Base-by-base conservation (phyloP, 2,888 invertebrate species). In the Pyrrhia umbra region DNA sequence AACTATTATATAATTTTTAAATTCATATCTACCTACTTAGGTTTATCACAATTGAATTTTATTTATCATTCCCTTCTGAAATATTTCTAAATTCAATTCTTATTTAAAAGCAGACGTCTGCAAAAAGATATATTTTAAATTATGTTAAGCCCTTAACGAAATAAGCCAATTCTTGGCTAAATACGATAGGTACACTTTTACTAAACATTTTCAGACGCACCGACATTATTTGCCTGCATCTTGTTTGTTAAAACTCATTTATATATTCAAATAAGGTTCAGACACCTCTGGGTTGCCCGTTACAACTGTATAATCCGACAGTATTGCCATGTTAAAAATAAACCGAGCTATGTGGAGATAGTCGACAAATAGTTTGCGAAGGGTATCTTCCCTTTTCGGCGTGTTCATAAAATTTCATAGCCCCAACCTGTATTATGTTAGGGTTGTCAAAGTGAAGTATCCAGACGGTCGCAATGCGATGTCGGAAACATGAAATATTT, bases 341-440 rank as follows among this genome's bases (percentile, higher is more conserved):
- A 42, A 47, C 50, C 43, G 8, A 58, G 52, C 68, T 60, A 54
- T 57, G 45, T 56, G 23, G 30, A 57, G 42, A 56, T 65, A 59
- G 63, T 45, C 51, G 20, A 61, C 51, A 71, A 77, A 77, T 78
- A 75, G 68, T 72, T 68, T 42, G 58, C 37, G 40, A 56, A 74
- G 46, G 58, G 46, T 27, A 46, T 30, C 42, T 51, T 16, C 30
- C 40, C 51, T 62, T 50, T 66, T 52, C 49, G 50, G 40, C 43
- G 34, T 59, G 52, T 68, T 68, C 72, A 73, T 77, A 77, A 78
- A 78, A 75, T 73, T 70, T 68, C 42, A 75, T 69, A 54, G 59
- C 34, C 25, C 40, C 39, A 6, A 16, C 51, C 47, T 57, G 54
- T 46, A 66, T 47, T 45, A 23, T 23, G 45, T 46, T 68, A 79